Evolutionary conservation across 2,888 invertebrate species (phyloP).

Genomic region (Ormyrus nitidulus): DNA sequence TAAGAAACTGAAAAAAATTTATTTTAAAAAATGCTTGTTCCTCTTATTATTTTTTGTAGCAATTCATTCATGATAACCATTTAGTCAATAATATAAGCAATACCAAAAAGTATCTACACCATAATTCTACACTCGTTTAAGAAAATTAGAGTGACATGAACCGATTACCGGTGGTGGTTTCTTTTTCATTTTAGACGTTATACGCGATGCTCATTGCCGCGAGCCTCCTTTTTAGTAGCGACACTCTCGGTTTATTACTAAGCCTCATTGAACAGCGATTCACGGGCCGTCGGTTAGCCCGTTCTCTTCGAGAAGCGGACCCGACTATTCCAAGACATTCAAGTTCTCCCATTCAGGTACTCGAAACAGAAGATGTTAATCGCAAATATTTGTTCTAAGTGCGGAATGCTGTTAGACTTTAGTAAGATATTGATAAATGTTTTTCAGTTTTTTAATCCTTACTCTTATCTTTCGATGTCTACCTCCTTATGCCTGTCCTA

Average conservation of each 20-base stretch:
- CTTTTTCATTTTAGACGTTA: slow-evolving; percentile 71
- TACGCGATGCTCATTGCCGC: slow-evolving; percentile 70
- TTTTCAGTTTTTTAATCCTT: background rate
- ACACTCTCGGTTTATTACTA: slow-evolving; percentile 68
- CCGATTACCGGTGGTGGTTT: background rate
- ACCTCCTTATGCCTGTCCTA: no score
- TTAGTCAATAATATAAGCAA: no score
- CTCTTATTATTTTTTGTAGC: slow-evolving; percentile 46
- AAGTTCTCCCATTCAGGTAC: slow-evolving; percentile 71
- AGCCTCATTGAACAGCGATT: slow-evolving; percentile 66
- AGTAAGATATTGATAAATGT: no score
- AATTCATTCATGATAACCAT: no score
- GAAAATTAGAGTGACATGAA: no score
- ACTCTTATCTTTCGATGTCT: background rate
- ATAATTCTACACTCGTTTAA: no score
- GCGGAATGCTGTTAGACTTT: no score
- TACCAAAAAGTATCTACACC: no score
- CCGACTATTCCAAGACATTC: slow-evolving; percentile 24
- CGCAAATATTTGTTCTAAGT: background rate
- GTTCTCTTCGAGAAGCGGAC: slow-evolving; percentile 9
- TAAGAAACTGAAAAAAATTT: no score
- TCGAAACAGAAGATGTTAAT: slow-evolving; percentile 30
- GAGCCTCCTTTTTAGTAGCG: slow-evolving; percentile 71
- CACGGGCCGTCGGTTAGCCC: slow-evolving; percentile 7
- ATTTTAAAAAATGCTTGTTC: background rate